Conservation (phyloP, 2,888 invertebrate species). For the Hirudinaria manillensis region DNA sequence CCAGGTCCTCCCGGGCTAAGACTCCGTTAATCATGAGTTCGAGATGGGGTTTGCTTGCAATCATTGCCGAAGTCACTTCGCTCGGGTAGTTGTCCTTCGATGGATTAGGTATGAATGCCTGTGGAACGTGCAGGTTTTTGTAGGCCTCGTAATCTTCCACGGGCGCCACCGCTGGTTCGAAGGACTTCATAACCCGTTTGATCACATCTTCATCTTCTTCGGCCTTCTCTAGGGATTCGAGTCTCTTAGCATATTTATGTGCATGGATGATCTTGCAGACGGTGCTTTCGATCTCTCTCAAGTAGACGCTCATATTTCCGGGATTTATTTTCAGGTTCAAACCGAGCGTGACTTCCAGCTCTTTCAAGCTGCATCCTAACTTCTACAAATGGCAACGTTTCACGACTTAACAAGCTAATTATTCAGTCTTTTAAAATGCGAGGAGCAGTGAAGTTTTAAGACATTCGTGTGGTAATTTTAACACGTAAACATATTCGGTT, state of each 20-base stretch:
- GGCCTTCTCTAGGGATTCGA: neutral
- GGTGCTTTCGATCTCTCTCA: constrained; percentile 19
- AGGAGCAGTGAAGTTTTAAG: too few relatives aligned
- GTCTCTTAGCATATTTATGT: neutral
- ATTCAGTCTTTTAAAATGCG: too few relatives aligned
- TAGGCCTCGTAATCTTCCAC: neutral
- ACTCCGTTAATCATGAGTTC: too few relatives aligned
- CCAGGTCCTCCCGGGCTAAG: neutral
- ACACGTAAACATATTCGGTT: too few relatives aligned
- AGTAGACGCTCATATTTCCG: constrained; percentile 22
- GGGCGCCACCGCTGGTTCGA: neutral
- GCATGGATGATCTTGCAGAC: constrained; percentile 9
- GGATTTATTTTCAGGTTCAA: constrained; percentile 22
- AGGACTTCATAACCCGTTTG: neutral
- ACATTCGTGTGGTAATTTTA: too few relatives aligned
- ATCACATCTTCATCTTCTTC: neutral
- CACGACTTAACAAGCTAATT: too few relatives aligned
- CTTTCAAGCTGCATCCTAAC: constrained; percentile 13
- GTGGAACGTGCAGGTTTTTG: neutral
- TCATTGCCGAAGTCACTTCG: too few relatives aligned
- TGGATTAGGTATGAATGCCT: constrained; percentile 15
- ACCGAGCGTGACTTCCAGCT: constrained; percentile 19
- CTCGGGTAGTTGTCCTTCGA: constrained; percentile 9
- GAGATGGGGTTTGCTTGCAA: too few relatives aligned
- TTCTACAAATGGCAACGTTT: neutral